These are phyloP conservation scores for fruit fly (Drosophila melanogaster) DNA, from an alignment of 1,140 invertebrate species.

Conservation along the genomic window DNA sequence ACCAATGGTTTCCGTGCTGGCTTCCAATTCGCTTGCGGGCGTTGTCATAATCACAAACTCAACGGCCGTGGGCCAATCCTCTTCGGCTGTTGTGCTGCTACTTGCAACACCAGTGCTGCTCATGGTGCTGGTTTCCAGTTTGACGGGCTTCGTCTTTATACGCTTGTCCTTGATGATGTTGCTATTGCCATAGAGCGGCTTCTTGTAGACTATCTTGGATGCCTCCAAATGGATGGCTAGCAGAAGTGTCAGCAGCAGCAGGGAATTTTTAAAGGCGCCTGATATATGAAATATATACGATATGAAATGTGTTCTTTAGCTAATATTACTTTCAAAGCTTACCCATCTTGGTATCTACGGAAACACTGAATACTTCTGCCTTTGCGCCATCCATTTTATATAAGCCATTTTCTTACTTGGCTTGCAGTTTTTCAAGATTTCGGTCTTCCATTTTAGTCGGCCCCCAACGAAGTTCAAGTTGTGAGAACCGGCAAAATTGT, in stretches of 20 bases:
- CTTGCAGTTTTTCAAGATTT: slow-evolving; percentile 37
- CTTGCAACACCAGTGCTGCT: neutral
- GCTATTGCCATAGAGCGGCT: slow-evolving; percentile 57
- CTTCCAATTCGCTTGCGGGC: slow-evolving; percentile 5
- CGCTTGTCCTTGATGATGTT: slow-evolving; percentile 63
- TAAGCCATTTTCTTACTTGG: slow-evolving; percentile 26
- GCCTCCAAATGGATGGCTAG: slow-evolving; percentile 45
- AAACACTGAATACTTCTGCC: slow-evolving; percentile 19
- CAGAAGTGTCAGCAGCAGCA: slow-evolving; percentile 28
- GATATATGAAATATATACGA: neutral
- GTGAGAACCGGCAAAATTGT: slow-evolving; percentile 24
- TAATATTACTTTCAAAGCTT: neutral
- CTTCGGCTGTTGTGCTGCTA: slow-evolving; percentile 10
- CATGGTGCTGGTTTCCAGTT: slow-evolving; percentile 5
- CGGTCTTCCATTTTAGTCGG: neutral
- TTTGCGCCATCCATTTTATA: slow-evolving; percentile 23
- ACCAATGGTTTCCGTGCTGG: neutral
- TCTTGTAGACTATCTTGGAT: slow-evolving; percentile 77
- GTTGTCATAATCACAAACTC: slow-evolving; percentile 58
- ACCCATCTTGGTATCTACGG: slow-evolving; percentile 28
- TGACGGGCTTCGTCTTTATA: slow-evolving; percentile 19
- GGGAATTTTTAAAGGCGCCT: slow-evolving; percentile 18
- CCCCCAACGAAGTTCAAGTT: slow-evolving; percentile 46
- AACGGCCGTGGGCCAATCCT: slow-evolving; percentile 38
- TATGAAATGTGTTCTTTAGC: neutral